Evolutionary conservation across 1,140 invertebrate species (phyloP), one percentile per base, ranked within the genome.

Genomic region (Spodoptera frugiperda): DNA sequence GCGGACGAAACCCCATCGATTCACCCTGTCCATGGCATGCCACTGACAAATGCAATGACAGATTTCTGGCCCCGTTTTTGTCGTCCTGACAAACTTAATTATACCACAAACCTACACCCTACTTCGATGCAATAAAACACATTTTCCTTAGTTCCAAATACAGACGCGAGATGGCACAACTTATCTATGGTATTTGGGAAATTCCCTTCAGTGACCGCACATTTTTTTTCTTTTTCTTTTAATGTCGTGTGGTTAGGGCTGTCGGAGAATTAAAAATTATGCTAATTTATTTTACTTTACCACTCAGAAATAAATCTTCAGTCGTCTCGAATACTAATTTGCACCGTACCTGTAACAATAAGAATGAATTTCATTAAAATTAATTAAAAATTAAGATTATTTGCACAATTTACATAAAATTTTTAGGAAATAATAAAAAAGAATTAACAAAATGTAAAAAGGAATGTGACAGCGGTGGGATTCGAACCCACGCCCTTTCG

Each of bases 401-500:
- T 39, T 33, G 15, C 9, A 53, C 17, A 70, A 15, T 17, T 9
- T 17, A 21, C 25, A 14, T 55, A 44, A 55, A 44, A 21, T 12
- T 46, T 17, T 4, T 3, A n/a, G 0, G 14, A 68, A 44, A 11
- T 33, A 54, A 33, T 30, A 54, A 4, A n/a, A 53, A 15, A 0
- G 5, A 51, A 19, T 14, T 4, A 30, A 30, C 5, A 53, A 15
- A 51, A 53, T 49, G 9, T n/a, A 59, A 15, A 63, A 73, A 61
- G 53, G 54, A 21, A 14, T 82, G 44, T 83, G 82, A 83, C 82
- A 83, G 82, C 82, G 79, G 82, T 83, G 82, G 79, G 79, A 81
- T 81, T 81, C 79, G 79, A 81, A 81, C 79, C 79, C 79, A 81
- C 79, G 79, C 76, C 79, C 79, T 81, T 78, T 81, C 79, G 79